Percentiles rank a stretch among this genome's conserved stretches.
Evolutionary conservation across 1,140 invertebrate genomes (phyloP).

Genomic region (Orchesella cincta): DNA sequence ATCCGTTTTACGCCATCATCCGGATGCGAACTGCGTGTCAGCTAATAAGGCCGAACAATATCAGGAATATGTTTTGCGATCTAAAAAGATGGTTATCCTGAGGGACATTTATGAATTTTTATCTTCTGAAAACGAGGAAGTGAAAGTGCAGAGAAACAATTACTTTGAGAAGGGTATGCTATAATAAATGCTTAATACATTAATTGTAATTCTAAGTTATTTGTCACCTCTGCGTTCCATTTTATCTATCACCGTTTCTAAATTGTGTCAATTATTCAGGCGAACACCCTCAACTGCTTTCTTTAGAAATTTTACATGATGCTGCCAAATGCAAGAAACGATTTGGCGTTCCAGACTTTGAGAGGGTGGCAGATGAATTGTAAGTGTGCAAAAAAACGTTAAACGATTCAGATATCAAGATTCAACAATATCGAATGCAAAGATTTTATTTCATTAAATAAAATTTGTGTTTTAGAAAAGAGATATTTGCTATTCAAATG

Average conservation of each 20-base stretch:
- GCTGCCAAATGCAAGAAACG: neutral
- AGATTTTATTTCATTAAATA: neutral
- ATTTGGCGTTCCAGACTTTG: neutral
- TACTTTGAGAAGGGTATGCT: slow-evolving; percentile 16
- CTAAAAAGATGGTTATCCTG: slow-evolving; percentile 2
- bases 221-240: neutral
- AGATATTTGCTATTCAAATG: slow-evolving; percentile 2
- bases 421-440: too few species aligned
- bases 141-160: neutral
- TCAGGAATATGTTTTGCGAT: neutral
- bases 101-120: slow-evolving; percentile 28
- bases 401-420: too few species aligned
- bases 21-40: neutral
- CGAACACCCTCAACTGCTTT: neutral
- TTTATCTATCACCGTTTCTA: too few species aligned
- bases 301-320: slow-evolving; percentile 17
- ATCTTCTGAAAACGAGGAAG: neutral
- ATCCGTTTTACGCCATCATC: neutral
- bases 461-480: neutral
- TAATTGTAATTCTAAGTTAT: neutral
- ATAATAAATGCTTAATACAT: neutral
- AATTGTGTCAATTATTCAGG: neutral
- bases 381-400: neutral
- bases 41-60: neutral
- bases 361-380: neutral